Base-by-base conservation (phyloP, 2,797 vertebrate species). In the Garrulus glandarius region DNA sequence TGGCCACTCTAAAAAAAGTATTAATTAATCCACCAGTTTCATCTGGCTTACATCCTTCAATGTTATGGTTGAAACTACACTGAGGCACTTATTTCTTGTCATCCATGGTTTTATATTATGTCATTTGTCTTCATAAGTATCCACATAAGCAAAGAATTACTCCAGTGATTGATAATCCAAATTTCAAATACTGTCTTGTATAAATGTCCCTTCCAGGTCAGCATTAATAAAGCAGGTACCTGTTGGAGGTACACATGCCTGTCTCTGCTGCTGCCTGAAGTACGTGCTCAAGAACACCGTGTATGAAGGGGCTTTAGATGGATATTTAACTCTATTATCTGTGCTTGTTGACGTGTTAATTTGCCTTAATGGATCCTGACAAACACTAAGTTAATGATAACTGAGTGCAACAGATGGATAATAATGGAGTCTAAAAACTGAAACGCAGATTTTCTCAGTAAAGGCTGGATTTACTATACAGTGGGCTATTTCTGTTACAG, bases 351-450 rank as follows among this genome's bases (percentile, higher is more conserved):
- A 87, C 23, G 3, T 56, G 84, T 78, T 94, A 92, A 92, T 96
- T 96, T 61, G 61, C 72, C 84, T 93, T 94, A 96, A 96, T 93
- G 91, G 82, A 75, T 93, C 87, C 78, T 96, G 91, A 96, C 87
- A 92, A 94, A 91, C 61, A 83, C 61, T 55, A 68, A 95, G 65
- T 91, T 94, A 85, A 94, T 78, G 79, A 75, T 91, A 93, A 97
- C 60, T 82, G 53, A 93, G 76, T 81, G 71, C 82, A 96, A 85
- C 89, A 94, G 87, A 85, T 85, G 79, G 91, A 49, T 93, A 75
- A 84, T 61, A 94, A 89, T 74, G 68, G 37, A 87, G 70, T 53
- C 41, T 92, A 85, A 93, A 87, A 91, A 61, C 69, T 46, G 88
- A 92, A 83, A 68, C 69, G 12, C 36, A 67, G 65, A 89, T 92